Percentiles rank a stretch among this genome's conserved stretches.
Conservation (phyloP, 2,797 vertebrate species). For the Clangula hyemalis region DNA sequence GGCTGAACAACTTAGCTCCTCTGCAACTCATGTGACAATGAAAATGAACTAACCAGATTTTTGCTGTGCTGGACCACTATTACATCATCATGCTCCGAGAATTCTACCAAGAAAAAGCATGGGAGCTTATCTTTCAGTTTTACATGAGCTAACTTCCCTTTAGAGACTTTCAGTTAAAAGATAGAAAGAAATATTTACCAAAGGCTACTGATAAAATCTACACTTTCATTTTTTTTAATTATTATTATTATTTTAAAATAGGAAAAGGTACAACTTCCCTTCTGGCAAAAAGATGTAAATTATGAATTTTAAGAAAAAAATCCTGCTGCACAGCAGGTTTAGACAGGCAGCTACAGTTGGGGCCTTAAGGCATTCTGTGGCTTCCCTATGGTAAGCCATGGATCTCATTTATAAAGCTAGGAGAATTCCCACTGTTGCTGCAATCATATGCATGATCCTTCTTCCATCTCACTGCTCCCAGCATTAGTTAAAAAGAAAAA, state of each 20-base stretch:
- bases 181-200: conserved; percentile 15
- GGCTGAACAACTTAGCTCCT: background rate
- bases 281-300: conserved; percentile 40
- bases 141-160: background rate
- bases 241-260: background rate
- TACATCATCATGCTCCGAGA: background rate
- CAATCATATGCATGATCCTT: conserved; percentile 50
- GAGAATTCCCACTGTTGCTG: conserved; percentile 50
- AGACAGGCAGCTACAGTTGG: conserved; percentile 17
- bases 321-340: conserved; percentile 53
- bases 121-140: background rate
- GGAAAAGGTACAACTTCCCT: background rate
- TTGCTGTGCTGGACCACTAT: background rate
- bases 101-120: background rate
- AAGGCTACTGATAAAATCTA: conserved; percentile 12
- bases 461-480: conserved; percentile 40
- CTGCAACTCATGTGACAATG: background rate
- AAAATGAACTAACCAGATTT: background rate
- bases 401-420: conserved; percentile 58
- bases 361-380: conserved; percentile 39
- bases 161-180: background rate
- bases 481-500: conserved; percentile 50
- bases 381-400: conserved; percentile 57
- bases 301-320: conserved; percentile 59
- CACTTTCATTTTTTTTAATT: background rate